A percentile compares a stretch with the other conserved stretches of the same genome.
These are phyloP conservation scores for Mormoops blainvillei DNA, from an alignment of 2,113 vertebrate species.

Conservation along the genomic window DNA sequence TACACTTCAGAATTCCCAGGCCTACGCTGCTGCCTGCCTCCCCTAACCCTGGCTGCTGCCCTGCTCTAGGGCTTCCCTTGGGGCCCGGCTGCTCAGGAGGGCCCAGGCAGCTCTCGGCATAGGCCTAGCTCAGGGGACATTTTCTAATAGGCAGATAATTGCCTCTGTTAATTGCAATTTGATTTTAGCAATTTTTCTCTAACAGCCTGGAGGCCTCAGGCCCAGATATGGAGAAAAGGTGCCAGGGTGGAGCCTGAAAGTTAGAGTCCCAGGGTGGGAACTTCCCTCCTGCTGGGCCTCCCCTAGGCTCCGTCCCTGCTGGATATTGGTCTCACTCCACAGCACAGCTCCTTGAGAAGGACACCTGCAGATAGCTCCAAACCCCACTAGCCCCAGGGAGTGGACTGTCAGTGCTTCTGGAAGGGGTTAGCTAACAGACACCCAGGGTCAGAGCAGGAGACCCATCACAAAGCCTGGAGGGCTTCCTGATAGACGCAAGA, in stretches of 20 bases:
- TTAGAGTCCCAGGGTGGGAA: not conserved
- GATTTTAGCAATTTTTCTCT: conserved; percentile 69
- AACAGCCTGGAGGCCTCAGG: conserved; percentile 50
- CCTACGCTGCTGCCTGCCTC: not conserved
- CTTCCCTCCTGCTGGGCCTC: not conserved
- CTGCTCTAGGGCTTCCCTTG: conserved; percentile 40
- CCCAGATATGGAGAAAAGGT: conserved; percentile 19
- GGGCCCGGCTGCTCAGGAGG: conserved; percentile 6
- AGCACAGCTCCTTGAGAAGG: not conserved
- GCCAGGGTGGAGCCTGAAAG: not conserved
- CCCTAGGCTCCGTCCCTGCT: not conserved
- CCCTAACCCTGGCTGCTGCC: not conserved
- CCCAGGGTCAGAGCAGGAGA: not conserved
- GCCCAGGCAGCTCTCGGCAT: conserved; percentile 24
- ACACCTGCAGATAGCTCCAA: not conserved
- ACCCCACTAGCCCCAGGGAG: not conserved
- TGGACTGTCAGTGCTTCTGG: not conserved
- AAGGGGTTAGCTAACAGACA: not conserved
- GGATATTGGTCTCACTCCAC: not conserved
- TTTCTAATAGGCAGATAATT: conserved; percentile 70
- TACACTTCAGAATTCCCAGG: not conserved
- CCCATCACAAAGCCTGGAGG: not conserved
- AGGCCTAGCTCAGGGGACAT: conserved; percentile 47
- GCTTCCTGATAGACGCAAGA: not conserved
- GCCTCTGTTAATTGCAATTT: conserved; percentile 72